Evolutionary conservation across 2,888 invertebrate genomes (phyloP), one percentile per base, ranked within the genome.

Genomic region (Lithophane ornitopus): DNA sequence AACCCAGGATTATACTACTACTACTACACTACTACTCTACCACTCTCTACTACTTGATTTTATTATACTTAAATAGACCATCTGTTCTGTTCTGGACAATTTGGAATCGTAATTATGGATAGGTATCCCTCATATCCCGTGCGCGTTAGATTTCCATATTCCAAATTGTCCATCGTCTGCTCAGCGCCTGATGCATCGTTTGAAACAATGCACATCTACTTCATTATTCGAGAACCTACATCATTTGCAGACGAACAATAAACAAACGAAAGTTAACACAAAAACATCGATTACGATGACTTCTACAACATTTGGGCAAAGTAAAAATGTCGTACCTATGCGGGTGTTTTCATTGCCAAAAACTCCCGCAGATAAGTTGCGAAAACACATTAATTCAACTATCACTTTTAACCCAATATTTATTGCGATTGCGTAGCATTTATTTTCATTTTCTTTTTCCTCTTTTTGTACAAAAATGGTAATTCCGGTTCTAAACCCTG

Each of bases 311-410:
- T 61, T 44, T 14, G 11, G 11, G 41, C 63, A 62, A 70, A 49
- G 16, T 52, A 7, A 70, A 72, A 74, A 70, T 56, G 54, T 26
- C 11, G 54, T 39, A 77, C 19, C 3, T 0, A 62, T 86, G 77
- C 84, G 82, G 85, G 82, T 39, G 52, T 26, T 74, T 62, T 59
- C 44, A 74, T 56, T 79, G 71, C 72, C 81, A 58, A 78, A 71
- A 41, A 16, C 12, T 39, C 26, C 61, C 14, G 16, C 61, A 58
- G 19, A 41, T 41, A 72, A 44, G 41, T 77, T 70, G 34, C 28
- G 46, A 58, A 67, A 73, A 77, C 39, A 78, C 49, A 78, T 56
- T 8, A 34, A 78, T 56, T 8, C 26, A 39, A 54, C 19, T 49
- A 41, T 71, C 19, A 72, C 44, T 67, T 62, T 46, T 19, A 56